Evolutionary conservation across 2,113 vertebrate species (phyloP), one percentile per base, ranked within the genome.

Genomic region (Apistogramma diplotaenia): DNA sequence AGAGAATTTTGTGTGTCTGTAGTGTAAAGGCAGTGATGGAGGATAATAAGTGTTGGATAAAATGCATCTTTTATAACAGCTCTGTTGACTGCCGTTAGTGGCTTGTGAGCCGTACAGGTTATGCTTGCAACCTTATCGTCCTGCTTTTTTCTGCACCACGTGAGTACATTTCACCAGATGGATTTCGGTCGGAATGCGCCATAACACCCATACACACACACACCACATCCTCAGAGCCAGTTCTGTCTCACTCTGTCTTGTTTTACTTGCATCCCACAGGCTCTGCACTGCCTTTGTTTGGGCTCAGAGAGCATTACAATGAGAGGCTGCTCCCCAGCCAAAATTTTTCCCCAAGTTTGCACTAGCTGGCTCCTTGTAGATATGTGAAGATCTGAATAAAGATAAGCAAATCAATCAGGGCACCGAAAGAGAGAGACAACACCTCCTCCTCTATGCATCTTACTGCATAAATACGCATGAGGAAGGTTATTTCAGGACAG

Each of bases 391-490:
- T 90, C 70, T 85, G 54, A 91, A 90, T 93, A 83, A 91, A 83
- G 85, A 90, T 90, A 87, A 55, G 56, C 43, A 55, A 88, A 93
- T 92, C 88, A 84, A 89, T 93, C 83, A 85, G 58, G 40, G 74
- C 70, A 74, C 29, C 57, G 79, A 79, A 31, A 61, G n/a, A 87
- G n/a, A 71, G 67, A 67, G 81, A 53, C 11, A 13, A n/a, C 27
- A 27, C 59, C 59, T 74, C 79, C 72, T 15, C 9, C 19, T 71
- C 53, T 55, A 71, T 78, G 60, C 74, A 77, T 76, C 70, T 58
- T 15, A 19, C 58, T 19, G 62, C 77, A 89, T 82, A 73, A 67
- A 78, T 79, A 85, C 56, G 67, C 7, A 51, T n/a, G 29, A 82
- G 60, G 23, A 65, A 37, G 86, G 84, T 82, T 86, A 73, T 87